These are phyloP conservation scores for Rynchops niger DNA, from an alignment of 2,113 vertebrate genomes.

Conservation along the genomic window DNA sequence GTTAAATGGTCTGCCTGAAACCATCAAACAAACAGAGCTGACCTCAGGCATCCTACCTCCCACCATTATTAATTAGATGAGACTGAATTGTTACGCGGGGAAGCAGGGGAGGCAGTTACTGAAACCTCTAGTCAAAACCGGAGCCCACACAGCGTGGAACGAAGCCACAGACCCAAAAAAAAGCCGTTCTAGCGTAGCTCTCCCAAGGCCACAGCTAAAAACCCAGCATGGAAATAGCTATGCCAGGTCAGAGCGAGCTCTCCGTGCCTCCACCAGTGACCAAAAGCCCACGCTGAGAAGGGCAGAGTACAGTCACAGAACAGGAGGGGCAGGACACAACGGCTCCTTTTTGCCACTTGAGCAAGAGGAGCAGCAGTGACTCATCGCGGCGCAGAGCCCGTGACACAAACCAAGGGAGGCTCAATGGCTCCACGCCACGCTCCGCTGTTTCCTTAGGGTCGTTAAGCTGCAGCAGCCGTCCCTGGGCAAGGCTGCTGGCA, in stretches of 20 bases:
- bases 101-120: background rate
- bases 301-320: fast-evolving
- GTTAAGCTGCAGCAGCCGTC: background rate
- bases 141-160: background rate
- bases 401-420: fast-evolving
- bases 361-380: too few species aligned
- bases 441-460: background rate
- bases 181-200: background rate
- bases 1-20: background rate
- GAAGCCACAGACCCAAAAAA: background rate
- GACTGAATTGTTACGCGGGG: background rate
- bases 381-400: fast-evolving
- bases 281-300: background rate
- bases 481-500: background rate
- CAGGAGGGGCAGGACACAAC: background rate
- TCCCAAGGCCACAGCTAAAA: background rate
- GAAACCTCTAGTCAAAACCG: background rate
- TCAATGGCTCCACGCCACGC: fast-evolving
- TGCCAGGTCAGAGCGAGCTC: background rate
- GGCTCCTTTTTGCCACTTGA: background rate
- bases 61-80: background rate
- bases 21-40: background rate
- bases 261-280: fast-evolving
- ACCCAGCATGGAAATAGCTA: background rate
- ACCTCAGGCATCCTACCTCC: background rate